phyloP scores from a whole-genome alignment of 1,140 invertebrate genomes.

The Coboldia fuscipes region DNA sequence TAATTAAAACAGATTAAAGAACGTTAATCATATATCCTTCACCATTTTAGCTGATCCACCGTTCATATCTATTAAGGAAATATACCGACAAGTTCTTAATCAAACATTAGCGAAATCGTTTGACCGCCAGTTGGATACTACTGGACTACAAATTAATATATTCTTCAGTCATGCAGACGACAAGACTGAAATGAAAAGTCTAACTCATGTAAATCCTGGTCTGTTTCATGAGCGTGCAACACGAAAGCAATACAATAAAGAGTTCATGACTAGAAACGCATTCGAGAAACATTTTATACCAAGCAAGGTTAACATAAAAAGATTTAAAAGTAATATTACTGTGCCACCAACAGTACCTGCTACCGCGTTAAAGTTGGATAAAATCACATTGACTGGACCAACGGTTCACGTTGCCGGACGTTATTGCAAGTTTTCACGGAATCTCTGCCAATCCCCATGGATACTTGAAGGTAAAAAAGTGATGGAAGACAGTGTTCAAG shows the following conservation, averaged over 20 bases:
- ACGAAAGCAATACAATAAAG: conserved; percentile 11
- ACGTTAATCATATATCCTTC: background rate
- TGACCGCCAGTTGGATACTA: conserved; percentile 12
- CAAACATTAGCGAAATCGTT: conserved; percentile 12
- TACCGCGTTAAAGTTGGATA: conserved; percentile 17
- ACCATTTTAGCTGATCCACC: conserved; percentile 6
- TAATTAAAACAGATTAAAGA: background rate
- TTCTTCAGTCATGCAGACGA: conserved; percentile 12
- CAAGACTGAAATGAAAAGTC: conserved; percentile 8
- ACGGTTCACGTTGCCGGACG: conserved; percentile 40
- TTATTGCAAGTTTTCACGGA: conserved; percentile 74
- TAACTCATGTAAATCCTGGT: conserved; percentile 5
- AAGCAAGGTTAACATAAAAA: conserved; percentile 17
- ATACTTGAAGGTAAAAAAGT: conserved; percentile 59
- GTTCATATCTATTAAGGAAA: conserved; percentile 17
- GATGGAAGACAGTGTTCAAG: conserved; percentile 73
- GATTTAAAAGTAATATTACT: conserved; percentile 23
- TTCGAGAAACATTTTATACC: conserved; percentile 25
- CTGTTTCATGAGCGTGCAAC: background rate
- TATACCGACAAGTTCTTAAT: conserved; percentile 14
- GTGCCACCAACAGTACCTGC: conserved; percentile 23
- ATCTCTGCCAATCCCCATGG: conserved; percentile 88
- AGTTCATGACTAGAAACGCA: conserved; percentile 27
- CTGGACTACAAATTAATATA: conserved; percentile 16
- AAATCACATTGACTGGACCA: conserved; percentile 25